Conservation (phyloP, 2,113 vertebrate genomes). For the Solea senegalensis region DNA sequence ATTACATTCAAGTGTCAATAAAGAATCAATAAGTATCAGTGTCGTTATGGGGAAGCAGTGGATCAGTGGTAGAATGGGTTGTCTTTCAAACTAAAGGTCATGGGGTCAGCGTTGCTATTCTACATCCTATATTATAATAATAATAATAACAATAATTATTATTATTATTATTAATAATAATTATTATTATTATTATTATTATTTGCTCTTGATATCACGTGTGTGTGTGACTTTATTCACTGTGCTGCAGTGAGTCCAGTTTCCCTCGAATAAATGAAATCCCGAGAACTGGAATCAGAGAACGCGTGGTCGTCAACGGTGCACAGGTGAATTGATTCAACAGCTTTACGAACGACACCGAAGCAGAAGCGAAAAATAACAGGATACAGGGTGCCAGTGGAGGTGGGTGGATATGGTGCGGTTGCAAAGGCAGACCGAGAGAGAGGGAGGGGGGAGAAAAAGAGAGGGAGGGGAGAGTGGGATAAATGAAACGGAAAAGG, state of each 20-base stretch:
- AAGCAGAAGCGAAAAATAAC: conserved; percentile 56
- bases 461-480: not conserved
- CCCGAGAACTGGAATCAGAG: not conserved
- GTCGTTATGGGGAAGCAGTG: no score
- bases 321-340: conserved; percentile 49
- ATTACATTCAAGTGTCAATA: no score
- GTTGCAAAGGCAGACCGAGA: conserved; percentile 21
- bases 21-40: no score
- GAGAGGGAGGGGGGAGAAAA: not conserved
- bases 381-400: conserved; percentile 31
- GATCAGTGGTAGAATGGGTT: no score
- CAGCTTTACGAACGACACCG: conserved; percentile 40
- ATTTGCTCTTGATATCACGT: no score
- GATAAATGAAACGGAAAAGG: not conserved
- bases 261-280: not conserved
- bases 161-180: no score
- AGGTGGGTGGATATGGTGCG: conserved; percentile 58
- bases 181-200: no score
- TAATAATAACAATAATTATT: no score
- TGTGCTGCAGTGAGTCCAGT: not conserved
- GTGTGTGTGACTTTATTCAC: no score
- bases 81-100: no score
- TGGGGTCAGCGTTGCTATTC: no score
- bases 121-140: no score
- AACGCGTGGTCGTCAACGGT: not conserved